Percentiles rank a stretch among this genome's conserved stretches.
Evolutionary conservation across 2,888 invertebrate species (phyloP).

Genomic region (Erebia epiphron): DNA sequence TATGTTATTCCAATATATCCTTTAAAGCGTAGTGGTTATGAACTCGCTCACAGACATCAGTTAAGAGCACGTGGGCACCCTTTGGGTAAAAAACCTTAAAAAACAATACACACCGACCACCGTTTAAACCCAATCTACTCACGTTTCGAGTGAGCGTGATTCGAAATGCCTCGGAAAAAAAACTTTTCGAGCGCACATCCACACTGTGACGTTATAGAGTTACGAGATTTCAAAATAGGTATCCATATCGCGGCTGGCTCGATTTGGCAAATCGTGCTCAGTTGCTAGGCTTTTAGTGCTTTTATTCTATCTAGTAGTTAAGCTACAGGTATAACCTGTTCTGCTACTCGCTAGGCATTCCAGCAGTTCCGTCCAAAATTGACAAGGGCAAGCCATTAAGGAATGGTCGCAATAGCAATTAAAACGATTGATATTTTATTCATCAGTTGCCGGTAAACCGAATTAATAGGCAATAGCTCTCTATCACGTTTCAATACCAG

Average conservation of each 20-base stretch:
- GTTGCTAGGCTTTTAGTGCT: not conserved
- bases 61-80: too few relatives aligned
- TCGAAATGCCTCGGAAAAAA: not conserved
- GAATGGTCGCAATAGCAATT: not conserved
- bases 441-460: not conserved
- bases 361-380: not conserved
- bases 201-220: not conserved
- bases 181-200: not conserved
- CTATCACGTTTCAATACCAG: conserved; percentile 1
- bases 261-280: not conserved
- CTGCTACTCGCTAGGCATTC: not conserved
- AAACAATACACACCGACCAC: too few relatives aligned
- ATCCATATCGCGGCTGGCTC: not conserved
- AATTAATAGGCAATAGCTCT: not conserved
- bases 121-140: too few relatives aligned
- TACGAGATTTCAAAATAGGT: not conserved
- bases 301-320: not conserved
- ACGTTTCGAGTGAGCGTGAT: not conserved
- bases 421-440: not conserved
- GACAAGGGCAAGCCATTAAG: too few relatives aligned
- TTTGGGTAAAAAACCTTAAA: too few relatives aligned
- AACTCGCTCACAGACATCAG: too few relatives aligned
- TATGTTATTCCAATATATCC: too few relatives aligned
- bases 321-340: not conserved
- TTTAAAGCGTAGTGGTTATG: too few relatives aligned